These are phyloP conservation scores for Eurois occulta DNA, from an alignment of 2,888 invertebrate genomes.

Conservation along the genomic window DNA sequence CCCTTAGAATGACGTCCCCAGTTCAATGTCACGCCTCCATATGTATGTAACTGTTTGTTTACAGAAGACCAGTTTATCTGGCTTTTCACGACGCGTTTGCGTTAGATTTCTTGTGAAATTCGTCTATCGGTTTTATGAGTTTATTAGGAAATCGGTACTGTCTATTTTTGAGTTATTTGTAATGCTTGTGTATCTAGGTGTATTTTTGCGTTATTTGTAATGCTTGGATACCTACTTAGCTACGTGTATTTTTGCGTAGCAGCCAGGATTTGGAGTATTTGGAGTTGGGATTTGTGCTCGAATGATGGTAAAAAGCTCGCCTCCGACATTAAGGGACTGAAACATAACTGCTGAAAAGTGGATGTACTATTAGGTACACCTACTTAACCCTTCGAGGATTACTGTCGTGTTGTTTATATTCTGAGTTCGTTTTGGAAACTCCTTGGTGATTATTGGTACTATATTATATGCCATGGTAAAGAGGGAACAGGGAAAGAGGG, in stretches of 20 bases:
- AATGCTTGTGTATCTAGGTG: conserved; percentile 2
- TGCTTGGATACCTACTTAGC: not conserved
- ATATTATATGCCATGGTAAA: too few species aligned
- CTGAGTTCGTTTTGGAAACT: not conserved
- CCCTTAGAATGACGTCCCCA: conserved; percentile 17
- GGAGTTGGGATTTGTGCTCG: not conserved
- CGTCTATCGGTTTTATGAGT: conserved; percentile 58
- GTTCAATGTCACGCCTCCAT: conserved; percentile 59
- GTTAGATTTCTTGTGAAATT: conserved; percentile 56
- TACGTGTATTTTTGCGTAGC: conserved; percentile 36
- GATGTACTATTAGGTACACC: not conserved
- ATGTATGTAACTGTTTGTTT: conserved; percentile 62
- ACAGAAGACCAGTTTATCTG: conserved; percentile 49
- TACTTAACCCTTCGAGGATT: not conserved
- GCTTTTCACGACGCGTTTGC: conserved; percentile 53
- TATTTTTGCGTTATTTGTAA: conserved; percentile 43
- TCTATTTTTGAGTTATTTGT: conserved; percentile 43
- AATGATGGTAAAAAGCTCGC: not conserved
- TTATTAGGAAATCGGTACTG: conserved; percentile 39
- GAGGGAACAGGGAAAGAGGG: not conserved
- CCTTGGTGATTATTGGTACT: not conserved
- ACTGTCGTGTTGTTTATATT: not conserved
- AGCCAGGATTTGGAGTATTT: too few species aligned
- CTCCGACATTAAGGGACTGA: not conserved
- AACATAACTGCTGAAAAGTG: not conserved